Base-by-base conservation (phyloP, 2,888 invertebrate species). In the Andrena hattorfiana region DNA sequence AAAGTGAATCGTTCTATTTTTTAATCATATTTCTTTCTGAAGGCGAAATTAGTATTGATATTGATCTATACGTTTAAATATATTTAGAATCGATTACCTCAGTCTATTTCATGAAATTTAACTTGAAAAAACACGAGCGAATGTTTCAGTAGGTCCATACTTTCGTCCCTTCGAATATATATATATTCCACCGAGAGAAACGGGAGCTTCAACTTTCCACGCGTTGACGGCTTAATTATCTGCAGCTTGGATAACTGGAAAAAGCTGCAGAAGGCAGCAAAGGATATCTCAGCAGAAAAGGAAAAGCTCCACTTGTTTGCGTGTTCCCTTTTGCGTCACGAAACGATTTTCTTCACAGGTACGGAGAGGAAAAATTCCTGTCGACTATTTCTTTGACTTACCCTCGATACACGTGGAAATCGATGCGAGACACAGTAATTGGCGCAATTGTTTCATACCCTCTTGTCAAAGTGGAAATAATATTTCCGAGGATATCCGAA, bases 171-270 rank as follows among this genome's bases (percentile, higher is more conserved):
- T 71, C 64, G 75, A 74, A 68, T 32, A 28, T 54, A 67, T 54
- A 67, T 28, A 60, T 54, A 68, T 66, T 77, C 32, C 49, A 69
- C 56, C 54, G 30, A 68, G 54, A 20, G n/a, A 68, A 77, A 54
- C 56, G 26, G n/a, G 42, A 48, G 16, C 28, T 70, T 77, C n/a
- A 7, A 59, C 10, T 42, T 20, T 64, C 64, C 56, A 68, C 70
- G 62, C 35, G 59, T 63, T 72, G 42, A 54, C 62, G 56, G 49
- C 64, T 78, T 84, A 84, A 83, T 83, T 83, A 84, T 78, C 71
- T 63, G 48, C 4, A 48, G 6, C 54, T 56, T 48, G 48, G 32
- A 63, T 32, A 26, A 70, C 23, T 51, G 30, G 59, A 28, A 64
- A 63, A 28, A 28, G 23, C 35, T 16, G 30, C 32, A 7, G 23